Base-by-base conservation (phyloP, 2,797 vertebrate species). In the Tiaroga cobitis region DNA sequence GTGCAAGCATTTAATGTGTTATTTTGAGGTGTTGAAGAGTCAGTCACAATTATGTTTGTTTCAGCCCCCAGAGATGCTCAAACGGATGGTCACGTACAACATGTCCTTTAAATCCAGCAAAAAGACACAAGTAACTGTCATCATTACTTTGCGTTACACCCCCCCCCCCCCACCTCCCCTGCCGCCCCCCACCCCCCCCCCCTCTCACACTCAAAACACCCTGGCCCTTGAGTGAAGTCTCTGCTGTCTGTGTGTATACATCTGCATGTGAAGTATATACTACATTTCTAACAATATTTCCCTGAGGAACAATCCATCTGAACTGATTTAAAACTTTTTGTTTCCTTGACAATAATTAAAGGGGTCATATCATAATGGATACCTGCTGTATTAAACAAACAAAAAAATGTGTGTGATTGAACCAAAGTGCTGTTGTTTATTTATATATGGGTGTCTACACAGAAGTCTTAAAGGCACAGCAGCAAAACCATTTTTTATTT, bases 71-170 rank as follows among this genome's bases (percentile, higher is more conserved):
- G 97, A 99, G 95, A 99, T 99, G 97, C 94, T 99, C 91, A 99
- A 99, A 94, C 94, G 97, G 93, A 99, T 99, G 98, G 98, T 99
- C 93, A 97, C 98, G 91, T 99, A 97, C 95, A 98, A 99, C 96
- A 95, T 96, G 4, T 96, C 98, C 34, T 98, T 99, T 95, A 97
- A 96, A 95, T 95, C 95, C 90, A 95, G 91, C 94, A 97, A 96
- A 93, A 95, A 93, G 93, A 0, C 37, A 37, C 96, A 98, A 97
- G 98, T 99, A 99, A 97, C 95, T 90, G 84, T 82, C 43, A n/a
- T 70, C 18, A 56, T 56, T 59, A 15, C 63, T 37, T 75, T 37
- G 56, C 3, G 6, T 83, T 49, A 65, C 69, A 9, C 29, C 6
- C 18, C 16, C 0, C 10, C 13, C 5, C 15, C 5, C 16, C 32